A percentile compares a stretch with the other conserved stretches of the same genome.
Evolutionary conservation across 1,140 invertebrate genomes (phyloP).

Genomic region (Rhysida immarginata): DNA sequence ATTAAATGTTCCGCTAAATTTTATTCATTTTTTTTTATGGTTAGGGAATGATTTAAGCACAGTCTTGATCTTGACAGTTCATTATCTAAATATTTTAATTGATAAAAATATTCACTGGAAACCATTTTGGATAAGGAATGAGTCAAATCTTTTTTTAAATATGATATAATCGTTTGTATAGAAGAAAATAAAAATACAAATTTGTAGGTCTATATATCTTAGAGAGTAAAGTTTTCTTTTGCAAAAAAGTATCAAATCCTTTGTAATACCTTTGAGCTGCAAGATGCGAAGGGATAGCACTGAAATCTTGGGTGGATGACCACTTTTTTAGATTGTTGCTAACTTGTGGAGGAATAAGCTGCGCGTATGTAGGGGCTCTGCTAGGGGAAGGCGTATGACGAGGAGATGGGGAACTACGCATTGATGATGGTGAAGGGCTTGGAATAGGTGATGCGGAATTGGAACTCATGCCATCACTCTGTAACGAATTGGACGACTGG

Average conservation of each 20-base stretch:
- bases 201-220: not conserved
- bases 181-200: not conserved
- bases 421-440: constrained; percentile 48
- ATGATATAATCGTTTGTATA: not conserved
- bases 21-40: too few species aligned
- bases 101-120: not conserved
- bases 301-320: constrained; percentile 67
- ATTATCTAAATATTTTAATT: not conserved
- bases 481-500: constrained; percentile 66
- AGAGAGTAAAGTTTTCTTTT: not conserved
- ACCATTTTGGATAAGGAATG: not conserved
- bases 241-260: too few species aligned
- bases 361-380: constrained; percentile 13
- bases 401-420: constrained; percentile 22
- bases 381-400: constrained; percentile 18
- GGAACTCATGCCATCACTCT: constrained; percentile 67
- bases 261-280: constrained; percentile 18
- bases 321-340: constrained; percentile 46
- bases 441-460: constrained; percentile 62
- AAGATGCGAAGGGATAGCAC: constrained; percentile 20
- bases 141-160: not conserved
- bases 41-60: too few species aligned
- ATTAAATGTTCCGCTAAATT: too few species aligned
- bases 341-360: constrained; percentile 13
- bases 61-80: too few species aligned